Evolutionary conservation across 2,888 invertebrate genomes (phyloP).

Genomic region (Anoplius nigerrimus): DNA sequence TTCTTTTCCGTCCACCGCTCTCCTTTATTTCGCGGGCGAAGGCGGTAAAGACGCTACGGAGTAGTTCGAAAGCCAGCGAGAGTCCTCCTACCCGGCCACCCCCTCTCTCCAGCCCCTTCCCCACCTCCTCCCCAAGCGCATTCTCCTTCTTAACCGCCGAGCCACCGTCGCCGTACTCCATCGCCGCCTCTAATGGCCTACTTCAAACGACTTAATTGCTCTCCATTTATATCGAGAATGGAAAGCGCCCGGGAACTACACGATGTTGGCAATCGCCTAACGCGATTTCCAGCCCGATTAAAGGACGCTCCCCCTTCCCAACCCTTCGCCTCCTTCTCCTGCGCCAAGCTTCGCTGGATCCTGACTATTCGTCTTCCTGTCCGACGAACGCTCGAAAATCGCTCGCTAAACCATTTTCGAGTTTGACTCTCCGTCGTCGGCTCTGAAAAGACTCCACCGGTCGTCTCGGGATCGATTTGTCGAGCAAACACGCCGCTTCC

Average conservation of each 20-base stretch:
- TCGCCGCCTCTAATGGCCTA: conserved; percentile 35
- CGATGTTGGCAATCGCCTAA: conserved; percentile 26
- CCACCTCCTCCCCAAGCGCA: conserved; percentile 13
- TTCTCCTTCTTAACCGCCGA: conserved; percentile 16
- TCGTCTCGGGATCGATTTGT: too few species aligned
- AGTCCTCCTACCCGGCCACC: too few species aligned
- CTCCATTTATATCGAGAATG: conserved; percentile 47
- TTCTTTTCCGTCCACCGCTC: background rate
- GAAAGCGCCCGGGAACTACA: conserved; percentile 18
- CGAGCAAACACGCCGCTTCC: too few species aligned
- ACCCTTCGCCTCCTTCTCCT: too few species aligned
- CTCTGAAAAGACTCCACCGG: too few species aligned
- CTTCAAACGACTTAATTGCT: conserved; percentile 50
- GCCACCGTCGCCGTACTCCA: background rate
- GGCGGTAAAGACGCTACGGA: too few species aligned
- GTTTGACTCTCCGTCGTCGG: too few species aligned
- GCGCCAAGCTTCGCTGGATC: too few species aligned
- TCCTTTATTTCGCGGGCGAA: background rate
- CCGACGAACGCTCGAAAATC: too few species aligned
- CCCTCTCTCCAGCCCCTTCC: conserved; percentile 30
- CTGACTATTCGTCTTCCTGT: too few species aligned
- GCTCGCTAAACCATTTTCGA: too few species aligned
- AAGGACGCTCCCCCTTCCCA: conserved; percentile 15
- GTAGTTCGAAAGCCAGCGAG: too few species aligned
- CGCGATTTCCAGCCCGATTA: conserved; percentile 43